Evolutionary conservation across 2,797 vertebrate species (phyloP).

Genomic region (Odontamblyopus lacepedii): DNA sequence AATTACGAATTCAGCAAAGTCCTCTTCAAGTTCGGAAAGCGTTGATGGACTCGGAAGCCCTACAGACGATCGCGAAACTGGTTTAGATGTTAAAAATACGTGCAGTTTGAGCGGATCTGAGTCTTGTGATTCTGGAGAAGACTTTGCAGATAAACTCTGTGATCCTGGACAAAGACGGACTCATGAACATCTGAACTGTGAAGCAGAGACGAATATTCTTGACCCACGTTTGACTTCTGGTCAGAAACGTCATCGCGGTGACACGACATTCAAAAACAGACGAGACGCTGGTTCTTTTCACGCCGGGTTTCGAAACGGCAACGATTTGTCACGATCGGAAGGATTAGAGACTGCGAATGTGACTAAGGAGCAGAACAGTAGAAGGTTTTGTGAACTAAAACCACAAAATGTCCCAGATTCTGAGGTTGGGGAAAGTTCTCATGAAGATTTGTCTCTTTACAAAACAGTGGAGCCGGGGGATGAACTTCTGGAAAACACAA

Average conservation of each 20-base stretch:
- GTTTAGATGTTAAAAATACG: not conserved
- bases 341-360: constrained; percentile 10
- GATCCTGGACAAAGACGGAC: not conserved
- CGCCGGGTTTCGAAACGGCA: not conserved
- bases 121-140: not conserved
- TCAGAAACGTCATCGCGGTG: constrained; percentile 3
- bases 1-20: not conserved
- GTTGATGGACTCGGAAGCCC: not conserved
- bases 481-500: constrained; percentile 6
- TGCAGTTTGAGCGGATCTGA: not conserved
- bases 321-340: not conserved
- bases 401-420: constrained; percentile 26
- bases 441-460: constrained; percentile 32
- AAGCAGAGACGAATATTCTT: not conserved
- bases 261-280: constrained; percentile 32
- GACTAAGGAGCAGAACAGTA: constrained; percentile 13
- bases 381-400: constrained; percentile 32
- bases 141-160: not conserved
- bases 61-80: not conserved
- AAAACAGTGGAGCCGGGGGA: constrained; percentile 36
- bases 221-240: constrained; percentile 3
- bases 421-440: constrained; percentile 1
- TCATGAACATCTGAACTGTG: not conserved
- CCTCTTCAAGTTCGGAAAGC: not conserved
- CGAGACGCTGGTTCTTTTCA: not conserved